Conservation (phyloP, 2,113 vertebrate genomes). For the Plecotus auritus region DNA sequence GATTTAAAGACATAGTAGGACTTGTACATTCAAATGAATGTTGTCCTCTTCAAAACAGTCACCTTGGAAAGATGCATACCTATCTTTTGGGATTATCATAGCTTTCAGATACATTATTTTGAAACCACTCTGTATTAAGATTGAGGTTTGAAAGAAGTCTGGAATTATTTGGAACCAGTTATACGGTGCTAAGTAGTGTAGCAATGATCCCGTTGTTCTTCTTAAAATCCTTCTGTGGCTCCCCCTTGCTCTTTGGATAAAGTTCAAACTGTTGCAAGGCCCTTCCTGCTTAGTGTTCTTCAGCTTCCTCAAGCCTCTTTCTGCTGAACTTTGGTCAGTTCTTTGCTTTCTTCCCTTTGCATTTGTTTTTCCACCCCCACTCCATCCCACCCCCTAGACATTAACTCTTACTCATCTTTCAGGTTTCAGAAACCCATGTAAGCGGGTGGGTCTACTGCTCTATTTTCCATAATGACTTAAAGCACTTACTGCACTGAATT, state of each 20-base stretch:
- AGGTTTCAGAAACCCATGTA: not conserved
- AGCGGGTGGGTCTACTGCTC: not conserved
- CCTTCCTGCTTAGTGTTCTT: not conserved
- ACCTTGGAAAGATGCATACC: not conserved
- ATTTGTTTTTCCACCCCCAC: not conserved
- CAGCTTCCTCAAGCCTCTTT: not conserved
- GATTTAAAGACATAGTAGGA: not conserved
- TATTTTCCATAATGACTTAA: not conserved
- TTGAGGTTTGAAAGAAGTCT: conserved; percentile 23
- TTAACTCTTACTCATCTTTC: not conserved
- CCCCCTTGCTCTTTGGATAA: not conserved
- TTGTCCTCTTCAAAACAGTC: conserved; percentile 30
- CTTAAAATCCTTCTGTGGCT: not conserved
- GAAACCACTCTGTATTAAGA: conserved; percentile 30
- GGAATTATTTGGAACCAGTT: conserved; percentile 21
- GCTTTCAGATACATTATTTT: conserved; percentile 26
- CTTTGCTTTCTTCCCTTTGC: not conserved
- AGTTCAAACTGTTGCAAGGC: not conserved
- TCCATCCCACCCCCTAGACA: not conserved
- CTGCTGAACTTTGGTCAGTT: not conserved
- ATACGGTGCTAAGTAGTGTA: not conserved
- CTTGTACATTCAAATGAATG: not conserved
- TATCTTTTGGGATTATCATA: not conserved
- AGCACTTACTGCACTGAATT: not conserved
- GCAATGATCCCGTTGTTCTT: not conserved